phyloP scores from a whole-genome alignment of 2,797 vertebrate species.

The Sarcoramphus papa region DNA sequence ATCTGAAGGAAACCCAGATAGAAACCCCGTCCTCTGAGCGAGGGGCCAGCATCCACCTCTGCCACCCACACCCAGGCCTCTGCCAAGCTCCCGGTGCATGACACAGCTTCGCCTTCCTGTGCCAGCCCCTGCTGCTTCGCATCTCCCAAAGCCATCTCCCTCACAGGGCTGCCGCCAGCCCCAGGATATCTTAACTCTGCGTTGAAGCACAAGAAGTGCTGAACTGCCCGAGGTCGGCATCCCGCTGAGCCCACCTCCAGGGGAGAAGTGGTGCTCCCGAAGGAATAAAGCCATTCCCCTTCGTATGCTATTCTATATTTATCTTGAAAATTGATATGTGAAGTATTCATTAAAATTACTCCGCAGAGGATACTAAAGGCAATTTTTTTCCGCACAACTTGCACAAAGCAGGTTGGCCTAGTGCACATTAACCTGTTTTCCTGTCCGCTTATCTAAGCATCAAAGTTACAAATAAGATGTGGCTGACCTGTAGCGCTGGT shows the following conservation, averaged over 20 bases:
- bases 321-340: not conserved
- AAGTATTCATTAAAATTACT: not conserved
- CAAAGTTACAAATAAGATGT: not conserved
- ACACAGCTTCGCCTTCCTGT: not conserved
- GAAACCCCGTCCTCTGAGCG: not conserved
- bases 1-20: not conserved
- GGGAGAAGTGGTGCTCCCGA: rapidly evolving
- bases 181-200: not conserved
- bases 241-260: not conserved
- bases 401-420: not conserved
- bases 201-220: rapidly evolving
- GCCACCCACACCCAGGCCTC: not conserved
- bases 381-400: rapidly evolving
- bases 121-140: not conserved
- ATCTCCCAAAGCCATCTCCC: not conserved
- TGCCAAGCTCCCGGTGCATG: rapidly evolving
- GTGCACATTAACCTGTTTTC: not conserved
- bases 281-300: not conserved
- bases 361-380: not conserved
- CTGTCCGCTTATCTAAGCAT: not conserved
- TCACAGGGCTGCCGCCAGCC: not conserved
- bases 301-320: not conserved
- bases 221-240: rapidly evolving
- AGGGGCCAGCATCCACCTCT: not conserved
- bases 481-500: not conserved